Base-by-base conservation (phyloP, 2,888 invertebrate genomes). In the Eristalis pertinax region DNA sequence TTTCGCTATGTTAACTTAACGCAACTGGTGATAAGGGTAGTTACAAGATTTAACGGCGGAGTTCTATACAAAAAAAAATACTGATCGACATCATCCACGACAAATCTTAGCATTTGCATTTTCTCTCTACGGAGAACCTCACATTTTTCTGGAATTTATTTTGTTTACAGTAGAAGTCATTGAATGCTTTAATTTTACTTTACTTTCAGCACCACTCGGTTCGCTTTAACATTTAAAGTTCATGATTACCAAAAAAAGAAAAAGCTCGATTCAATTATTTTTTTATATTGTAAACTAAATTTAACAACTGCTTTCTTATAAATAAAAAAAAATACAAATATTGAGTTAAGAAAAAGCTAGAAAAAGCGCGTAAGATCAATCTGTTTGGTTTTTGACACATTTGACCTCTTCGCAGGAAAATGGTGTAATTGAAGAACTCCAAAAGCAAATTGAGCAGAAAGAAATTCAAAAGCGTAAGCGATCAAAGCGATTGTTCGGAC, bases 401-500 rank as follows among this genome's bases (percentile, higher is more conserved):
- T 78, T 29, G 68, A 69, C 63, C 63, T 75, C 68, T 75, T 75
- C 89, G 58, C 68, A 91, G 91, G 91, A 90, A 90, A 89, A 91
- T 92, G 90, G 94, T 84, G 94, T 94, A 91, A 92, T 93, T 85
- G 93, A 93, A 78, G 90, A 94, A 62, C 94, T 95, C 72, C 94
- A 94, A 89, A 92, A 92, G 89, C 92, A 92, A 90, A 91, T 92
- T 90, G 92, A 92, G 89, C 92, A 92, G 84, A 94, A 94, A 90
- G 94, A 94, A 79, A 92, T 94, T 7, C 93, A 94, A 0, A 93
- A 94, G 2, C 94, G 94, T 69, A 87, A 80, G 58, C 90, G 93
- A 4, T 92, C 93, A 81, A 93, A 92, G 84, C 92, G 92, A 69
- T 93, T 93, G 81, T 95, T 95, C 88, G 95, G 95, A 0, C 95